phyloP scores from a whole-genome alignment of 1,140 invertebrate species.

The Akabosia matsudoensis region DNA sequence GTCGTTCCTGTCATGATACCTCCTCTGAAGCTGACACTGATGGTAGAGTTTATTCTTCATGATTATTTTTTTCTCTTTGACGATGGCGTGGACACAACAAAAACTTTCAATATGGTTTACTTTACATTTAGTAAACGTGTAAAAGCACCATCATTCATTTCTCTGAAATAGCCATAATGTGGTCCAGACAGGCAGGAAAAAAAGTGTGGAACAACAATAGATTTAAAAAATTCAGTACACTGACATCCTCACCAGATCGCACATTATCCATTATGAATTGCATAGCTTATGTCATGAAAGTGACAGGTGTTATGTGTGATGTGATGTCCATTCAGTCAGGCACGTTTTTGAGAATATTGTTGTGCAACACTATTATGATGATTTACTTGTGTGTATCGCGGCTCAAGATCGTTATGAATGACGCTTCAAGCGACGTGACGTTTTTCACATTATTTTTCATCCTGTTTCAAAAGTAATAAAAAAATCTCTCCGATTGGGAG shows the following conservation, averaged over 20 bases:
- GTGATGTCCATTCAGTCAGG: neutral
- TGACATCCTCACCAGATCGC: neutral
- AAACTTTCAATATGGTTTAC: neutral
- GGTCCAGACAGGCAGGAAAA: neutral
- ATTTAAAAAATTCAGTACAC: neutral
- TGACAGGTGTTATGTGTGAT: neutral
- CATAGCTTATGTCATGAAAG: neutral
- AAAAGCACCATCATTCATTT: slow-evolving; percentile 11
- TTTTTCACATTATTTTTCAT: neutral
- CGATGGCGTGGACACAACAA: neutral
- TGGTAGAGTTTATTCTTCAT: neutral
- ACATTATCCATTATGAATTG: neutral
- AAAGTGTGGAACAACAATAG: neutral
- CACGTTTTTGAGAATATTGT: neutral
- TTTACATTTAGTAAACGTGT: neutral
- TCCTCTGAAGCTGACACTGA: neutral
- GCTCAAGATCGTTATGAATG: neutral
- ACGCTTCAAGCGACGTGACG: neutral
- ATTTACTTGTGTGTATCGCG: neutral
- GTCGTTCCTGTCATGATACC: slow-evolving; percentile 5
- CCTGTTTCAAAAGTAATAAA: neutral
- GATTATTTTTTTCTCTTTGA: neutral
- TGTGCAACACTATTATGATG: neutral
- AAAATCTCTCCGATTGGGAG: too few relatives aligned
- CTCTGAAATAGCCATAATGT: neutral